phyloP scores from a whole-genome alignment of 1,140 invertebrate species.

The Eriosoma lanigerum region DNA sequence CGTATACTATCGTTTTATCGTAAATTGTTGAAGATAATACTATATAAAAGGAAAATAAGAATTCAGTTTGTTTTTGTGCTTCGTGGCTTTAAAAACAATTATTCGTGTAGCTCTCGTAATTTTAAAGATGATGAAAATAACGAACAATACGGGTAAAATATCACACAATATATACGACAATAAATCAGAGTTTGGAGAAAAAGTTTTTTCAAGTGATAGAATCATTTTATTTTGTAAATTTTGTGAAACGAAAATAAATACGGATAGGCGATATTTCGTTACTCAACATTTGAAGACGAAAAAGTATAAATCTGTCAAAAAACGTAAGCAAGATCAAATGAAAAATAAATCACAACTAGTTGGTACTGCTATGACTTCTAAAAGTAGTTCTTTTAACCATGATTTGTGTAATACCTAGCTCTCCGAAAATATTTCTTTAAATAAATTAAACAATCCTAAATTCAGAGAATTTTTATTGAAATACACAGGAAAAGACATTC shows the following conservation, averaged over 20 bases:
- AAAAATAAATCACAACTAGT: constrained; percentile 23
- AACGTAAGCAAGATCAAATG: constrained; percentile 12
- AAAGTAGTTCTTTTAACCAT: constrained; percentile 3
- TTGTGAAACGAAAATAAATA: constrained; percentile 17
- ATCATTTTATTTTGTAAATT: not conserved
- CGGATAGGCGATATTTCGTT: constrained; percentile 16
- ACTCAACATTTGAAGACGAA: constrained; percentile 19
- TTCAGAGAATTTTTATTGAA: not conserved
- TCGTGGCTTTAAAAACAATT: no score
- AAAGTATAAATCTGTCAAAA: not conserved
- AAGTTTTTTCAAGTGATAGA: constrained; percentile 4
- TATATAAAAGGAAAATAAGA: no score
- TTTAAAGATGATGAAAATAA: no score
- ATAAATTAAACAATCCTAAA: constrained; percentile 15
- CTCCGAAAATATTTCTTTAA: constrained; percentile 3
- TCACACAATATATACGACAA: no score
- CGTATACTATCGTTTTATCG: no score
- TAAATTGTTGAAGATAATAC: no score
- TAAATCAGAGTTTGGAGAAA: not conserved
- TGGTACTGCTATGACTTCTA: not conserved
- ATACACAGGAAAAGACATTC: not conserved
- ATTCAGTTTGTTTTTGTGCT: no score
- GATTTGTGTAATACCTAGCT: not conserved
- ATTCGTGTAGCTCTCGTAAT: no score
- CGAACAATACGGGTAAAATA: no score